Percentiles rank a stretch among this genome's conserved stretches.
Evolutionary conservation across 2,797 vertebrate species (phyloP).

Genomic region (Gymnoscopelus microlampas): DNA sequence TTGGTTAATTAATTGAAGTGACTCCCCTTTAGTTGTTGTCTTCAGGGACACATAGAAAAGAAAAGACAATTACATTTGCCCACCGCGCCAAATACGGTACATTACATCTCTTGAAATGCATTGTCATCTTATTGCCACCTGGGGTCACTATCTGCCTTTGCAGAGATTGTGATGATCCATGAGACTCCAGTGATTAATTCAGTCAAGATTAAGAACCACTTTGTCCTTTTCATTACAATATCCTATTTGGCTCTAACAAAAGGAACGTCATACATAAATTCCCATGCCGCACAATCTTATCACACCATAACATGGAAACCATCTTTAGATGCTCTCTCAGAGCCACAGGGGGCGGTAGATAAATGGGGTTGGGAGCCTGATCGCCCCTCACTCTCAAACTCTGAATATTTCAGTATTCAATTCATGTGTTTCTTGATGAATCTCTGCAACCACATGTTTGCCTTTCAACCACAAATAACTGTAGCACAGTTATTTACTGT

Average conservation of each 20-base stretch:
- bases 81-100: no score
- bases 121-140: conserved; percentile 32
- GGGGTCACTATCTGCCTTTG: conserved; percentile 45
- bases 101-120: neutral
- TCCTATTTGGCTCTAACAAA: conserved; percentile 36
- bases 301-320: neutral
- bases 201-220: conserved; percentile 14
- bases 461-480: no score
- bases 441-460: no score
- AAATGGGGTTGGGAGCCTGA: neutral
- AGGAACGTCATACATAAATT: conserved; percentile 21
- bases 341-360: neutral
- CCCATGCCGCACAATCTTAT: conserved; percentile 4
- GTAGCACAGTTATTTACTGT: neutral
- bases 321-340: no score
- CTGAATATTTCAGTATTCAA: neutral
- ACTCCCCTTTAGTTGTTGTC: no score
- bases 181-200: conserved; percentile 24
- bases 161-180: neutral
- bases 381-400: neutral
- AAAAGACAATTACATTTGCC: no score
- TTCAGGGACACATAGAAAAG: no score
- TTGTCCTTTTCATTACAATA: conserved; percentile 37
- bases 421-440: no score
- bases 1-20: no score